These are phyloP conservation scores for Butorides virescens DNA, from an alignment of 2,113 vertebrate species.

Conservation along the genomic window DNA sequence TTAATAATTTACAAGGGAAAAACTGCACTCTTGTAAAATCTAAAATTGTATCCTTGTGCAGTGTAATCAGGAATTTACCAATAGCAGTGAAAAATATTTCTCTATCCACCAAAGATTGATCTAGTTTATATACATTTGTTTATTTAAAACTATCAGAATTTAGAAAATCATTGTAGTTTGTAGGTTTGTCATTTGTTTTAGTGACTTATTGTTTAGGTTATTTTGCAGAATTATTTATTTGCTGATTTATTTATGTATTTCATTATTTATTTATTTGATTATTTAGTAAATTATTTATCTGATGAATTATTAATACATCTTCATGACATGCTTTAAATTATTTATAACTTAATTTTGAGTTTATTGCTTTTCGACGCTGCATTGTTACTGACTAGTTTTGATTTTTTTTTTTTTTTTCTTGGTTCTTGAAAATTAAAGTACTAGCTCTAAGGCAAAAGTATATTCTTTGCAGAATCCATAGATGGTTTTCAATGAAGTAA, in stretches of 20 bases:
- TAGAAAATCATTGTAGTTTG: constrained; percentile 77
- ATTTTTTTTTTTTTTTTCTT: constrained; percentile 85
- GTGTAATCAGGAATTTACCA: constrained; percentile 72
- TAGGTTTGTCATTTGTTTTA: constrained; percentile 81
- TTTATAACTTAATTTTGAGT: constrained; percentile 99
- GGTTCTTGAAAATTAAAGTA: constrained; percentile 92
- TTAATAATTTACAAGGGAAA: constrained; percentile 76
- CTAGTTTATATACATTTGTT: constrained; percentile 79
- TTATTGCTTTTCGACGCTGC: constrained; percentile 98
- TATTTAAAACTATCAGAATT: constrained; percentile 82
- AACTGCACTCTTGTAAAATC: constrained; percentile 73
- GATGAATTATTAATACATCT: constrained; percentile 99
- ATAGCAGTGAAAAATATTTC: constrained; percentile 74
- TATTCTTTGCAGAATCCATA: constrained; percentile 68
- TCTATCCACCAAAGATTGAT: constrained; percentile 74
- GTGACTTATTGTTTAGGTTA: constrained; percentile 84
- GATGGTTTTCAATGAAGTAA: constrained; percentile 55
- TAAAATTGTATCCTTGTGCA: constrained; percentile 71
- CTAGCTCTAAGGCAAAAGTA: constrained; percentile 81
- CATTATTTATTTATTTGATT: constrained; percentile 99
- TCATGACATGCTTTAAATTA: constrained; percentile 98
- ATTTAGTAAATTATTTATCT: constrained; percentile 99
- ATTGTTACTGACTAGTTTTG: constrained; percentile 92
- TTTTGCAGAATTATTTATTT: constrained; percentile 93
- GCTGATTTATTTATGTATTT: constrained; percentile 96